These are phyloP conservation scores for Habrosyne pyritoides DNA, from an alignment of 2,888 invertebrate genomes.

Conservation along the genomic window DNA sequence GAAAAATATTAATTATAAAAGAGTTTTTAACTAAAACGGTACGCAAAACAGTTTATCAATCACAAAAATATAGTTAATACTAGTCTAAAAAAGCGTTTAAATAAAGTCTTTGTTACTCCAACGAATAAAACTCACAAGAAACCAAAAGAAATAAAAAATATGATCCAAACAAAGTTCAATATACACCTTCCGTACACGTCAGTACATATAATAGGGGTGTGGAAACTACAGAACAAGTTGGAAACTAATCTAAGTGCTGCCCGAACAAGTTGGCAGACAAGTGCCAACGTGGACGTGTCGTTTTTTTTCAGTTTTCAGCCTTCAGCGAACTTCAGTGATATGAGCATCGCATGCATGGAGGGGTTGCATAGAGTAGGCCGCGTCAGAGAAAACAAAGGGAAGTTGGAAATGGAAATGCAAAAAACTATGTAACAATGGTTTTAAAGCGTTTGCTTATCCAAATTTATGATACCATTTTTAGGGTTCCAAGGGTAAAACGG, in stretches of 20 bases:
- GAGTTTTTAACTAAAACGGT: no score
- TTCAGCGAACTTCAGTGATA: constrained; percentile 67
- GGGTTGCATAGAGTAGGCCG: constrained; percentile 42
- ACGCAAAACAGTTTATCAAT: no score
- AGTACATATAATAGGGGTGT: constrained; percentile 15
- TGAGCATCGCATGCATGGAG: constrained; percentile 79
- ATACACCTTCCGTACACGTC: constrained; percentile 16
- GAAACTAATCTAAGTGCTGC: constrained; percentile 78
- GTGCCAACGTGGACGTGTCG: constrained; percentile 59
- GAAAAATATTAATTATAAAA: no score
- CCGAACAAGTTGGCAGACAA: constrained; percentile 76
- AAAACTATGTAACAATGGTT: no score
- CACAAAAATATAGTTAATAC: no score
- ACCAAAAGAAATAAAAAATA: neutral
- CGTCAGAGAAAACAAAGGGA: constrained; percentile 22
- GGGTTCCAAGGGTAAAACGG: no score
- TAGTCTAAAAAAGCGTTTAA: no score
- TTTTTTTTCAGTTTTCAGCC: constrained; percentile 65
- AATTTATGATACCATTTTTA: no score
- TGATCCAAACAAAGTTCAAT: neutral
- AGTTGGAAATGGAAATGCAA: no score
- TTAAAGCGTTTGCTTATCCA: no score
- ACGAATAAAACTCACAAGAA: neutral
- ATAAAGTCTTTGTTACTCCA: no score
- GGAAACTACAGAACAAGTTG: constrained; percentile 43